Percentiles rank a stretch among this genome's conserved stretches.
Conservation (phyloP, 2,113 vertebrate species). For the Oncorhynchus mykiss region DNA sequence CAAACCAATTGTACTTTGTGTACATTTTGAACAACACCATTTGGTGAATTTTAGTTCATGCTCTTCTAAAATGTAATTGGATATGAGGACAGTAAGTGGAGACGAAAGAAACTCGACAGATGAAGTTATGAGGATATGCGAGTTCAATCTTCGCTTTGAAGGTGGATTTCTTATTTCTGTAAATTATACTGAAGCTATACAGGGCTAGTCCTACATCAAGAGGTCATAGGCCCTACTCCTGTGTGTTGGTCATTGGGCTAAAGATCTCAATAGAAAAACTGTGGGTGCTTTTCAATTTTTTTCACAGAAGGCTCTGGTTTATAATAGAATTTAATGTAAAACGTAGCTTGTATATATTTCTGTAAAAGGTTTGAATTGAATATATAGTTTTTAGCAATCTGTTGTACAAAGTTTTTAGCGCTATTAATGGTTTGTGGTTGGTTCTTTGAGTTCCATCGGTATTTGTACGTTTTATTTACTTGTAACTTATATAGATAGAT, state of each 20-base stretch:
- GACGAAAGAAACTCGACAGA: neutral
- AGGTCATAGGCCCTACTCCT: conserved; percentile 44
- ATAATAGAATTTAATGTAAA: conserved; percentile 85
- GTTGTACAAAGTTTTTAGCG: conserved; percentile 88
- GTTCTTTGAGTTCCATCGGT: conserved; percentile 80
- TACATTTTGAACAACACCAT: conserved; percentile 40
- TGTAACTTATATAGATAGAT: conserved; percentile 99
- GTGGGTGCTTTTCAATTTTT: conserved; percentile 45
- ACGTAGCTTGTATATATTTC: conserved; percentile 93
- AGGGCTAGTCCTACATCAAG: conserved; percentile 44
- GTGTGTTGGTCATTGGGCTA: conserved; percentile 21
- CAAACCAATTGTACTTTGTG: conserved; percentile 38
- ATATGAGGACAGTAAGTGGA: conserved; percentile 18
- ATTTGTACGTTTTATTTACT: conserved; percentile 89
- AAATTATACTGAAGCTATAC: conserved; percentile 70
- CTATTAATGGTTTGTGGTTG: conserved; percentile 84
- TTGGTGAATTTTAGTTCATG: conserved; percentile 16
- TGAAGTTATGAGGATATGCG: conserved; percentile 55
- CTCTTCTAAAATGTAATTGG: conserved; percentile 21
- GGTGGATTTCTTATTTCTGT: conserved; percentile 76
- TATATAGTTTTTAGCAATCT: conserved; percentile 90
- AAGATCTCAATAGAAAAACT: conserved; percentile 29
- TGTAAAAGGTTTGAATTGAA: conserved; percentile 91
- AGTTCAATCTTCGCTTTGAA: conserved; percentile 39
- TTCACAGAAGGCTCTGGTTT: conserved; percentile 61